Conservation (phyloP, 2,888 invertebrate genomes). For the Philhelius pedissequus region DNA sequence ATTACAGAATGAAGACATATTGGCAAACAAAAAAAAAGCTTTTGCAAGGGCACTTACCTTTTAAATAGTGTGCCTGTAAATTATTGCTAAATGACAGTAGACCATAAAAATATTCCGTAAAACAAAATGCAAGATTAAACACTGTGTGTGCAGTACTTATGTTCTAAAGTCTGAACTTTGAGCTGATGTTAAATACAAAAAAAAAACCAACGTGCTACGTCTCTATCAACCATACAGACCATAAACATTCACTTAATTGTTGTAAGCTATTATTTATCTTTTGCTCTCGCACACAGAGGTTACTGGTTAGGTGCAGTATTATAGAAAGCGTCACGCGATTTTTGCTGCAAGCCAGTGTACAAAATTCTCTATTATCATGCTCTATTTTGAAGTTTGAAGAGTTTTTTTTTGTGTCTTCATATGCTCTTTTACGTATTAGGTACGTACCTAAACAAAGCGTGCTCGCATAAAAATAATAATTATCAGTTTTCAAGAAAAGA, state of each 20-base stretch:
- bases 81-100: constrained; percentile 42
- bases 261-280: constrained; percentile 49
- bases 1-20: background rate
- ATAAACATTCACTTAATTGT: constrained; percentile 63
- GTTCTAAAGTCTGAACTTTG: background rate
- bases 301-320: constrained; percentile 5
- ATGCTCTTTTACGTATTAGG: background rate
- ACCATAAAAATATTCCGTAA: constrained; percentile 56
- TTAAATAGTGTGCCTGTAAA: constrained; percentile 23
- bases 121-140: constrained; percentile 9
- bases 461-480: constrained; percentile 32
- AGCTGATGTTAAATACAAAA: background rate
- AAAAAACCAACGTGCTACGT: constrained; percentile 16
- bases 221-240: constrained; percentile 55
- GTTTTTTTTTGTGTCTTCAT: background rate
- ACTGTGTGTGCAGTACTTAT: constrained; percentile 11
- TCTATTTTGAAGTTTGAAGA: constrained; percentile 19
- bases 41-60: constrained; percentile 33
- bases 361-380: constrained; percentile 14
- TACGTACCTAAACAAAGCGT: constrained; percentile 4
- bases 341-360: constrained; percentile 16
- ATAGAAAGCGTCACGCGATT: constrained; percentile 58
- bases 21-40: background rate
- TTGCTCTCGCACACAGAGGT: constrained; percentile 2
- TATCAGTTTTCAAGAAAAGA: constrained; percentile 40